Evolutionary conservation across 2,797 vertebrate species (phyloP).

Genomic region (Denticeps clupeoides): DNA sequence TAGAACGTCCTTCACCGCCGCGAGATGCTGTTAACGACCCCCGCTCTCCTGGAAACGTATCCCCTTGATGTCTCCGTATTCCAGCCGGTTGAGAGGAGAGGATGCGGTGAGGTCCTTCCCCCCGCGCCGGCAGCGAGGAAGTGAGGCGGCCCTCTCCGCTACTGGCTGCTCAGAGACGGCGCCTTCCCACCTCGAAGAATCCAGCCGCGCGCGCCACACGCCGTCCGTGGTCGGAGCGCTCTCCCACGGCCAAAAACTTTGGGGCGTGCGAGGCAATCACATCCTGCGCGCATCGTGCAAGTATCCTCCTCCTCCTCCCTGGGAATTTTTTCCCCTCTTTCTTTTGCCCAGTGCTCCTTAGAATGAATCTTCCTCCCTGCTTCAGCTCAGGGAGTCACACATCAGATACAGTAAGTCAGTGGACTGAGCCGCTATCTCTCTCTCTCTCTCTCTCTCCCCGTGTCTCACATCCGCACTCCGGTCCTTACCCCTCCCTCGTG

Average conservation of each 20-base stretch:
- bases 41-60: too few species aligned
- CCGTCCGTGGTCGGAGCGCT: too few species aligned
- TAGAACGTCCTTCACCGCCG: background rate
- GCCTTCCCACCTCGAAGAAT: slow-evolving; percentile 29
- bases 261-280: too few species aligned
- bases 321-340: slow-evolving; percentile 30
- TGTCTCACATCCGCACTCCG: slow-evolving; percentile 24
- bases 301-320: slow-evolving; percentile 29
- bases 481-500: slow-evolving; percentile 29
- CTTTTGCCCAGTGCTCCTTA: slow-evolving; percentile 19
- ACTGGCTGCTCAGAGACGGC: slow-evolving; percentile 21
- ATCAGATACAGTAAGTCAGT: slow-evolving; percentile 52
- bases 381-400: slow-evolving; percentile 33
- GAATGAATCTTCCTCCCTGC: slow-evolving; percentile 16
- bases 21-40: too few species aligned
- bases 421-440: slow-evolving; percentile 22
- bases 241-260: too few species aligned
- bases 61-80: too few species aligned
- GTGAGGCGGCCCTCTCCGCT: slow-evolving; percentile 11
- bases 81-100: slow-evolving; percentile 4
- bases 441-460: slow-evolving; percentile 30
- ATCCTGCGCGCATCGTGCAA: too few species aligned
- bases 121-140: slow-evolving; percentile 5
- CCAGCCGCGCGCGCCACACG: slow-evolving; percentile 14
- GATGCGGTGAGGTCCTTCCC: slow-evolving; percentile 10